Evolutionary conservation across 2,888 invertebrate species (phyloP).

Genomic region (Drosophila seclusa): DNA sequence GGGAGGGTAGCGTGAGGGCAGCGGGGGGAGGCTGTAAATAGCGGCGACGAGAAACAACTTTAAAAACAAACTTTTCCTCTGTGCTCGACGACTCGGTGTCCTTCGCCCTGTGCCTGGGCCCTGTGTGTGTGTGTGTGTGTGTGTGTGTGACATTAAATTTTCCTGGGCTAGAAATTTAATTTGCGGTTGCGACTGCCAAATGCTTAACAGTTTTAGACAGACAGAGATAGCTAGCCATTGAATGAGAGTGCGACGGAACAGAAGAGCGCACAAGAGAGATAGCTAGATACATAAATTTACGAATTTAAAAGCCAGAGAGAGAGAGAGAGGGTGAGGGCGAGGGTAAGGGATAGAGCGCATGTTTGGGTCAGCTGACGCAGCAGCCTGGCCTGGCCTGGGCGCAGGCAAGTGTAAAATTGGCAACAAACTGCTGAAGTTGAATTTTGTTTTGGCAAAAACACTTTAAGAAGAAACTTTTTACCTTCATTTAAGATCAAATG

Average conservation of each 20-base stretch:
- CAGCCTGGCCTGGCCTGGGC: not conserved
- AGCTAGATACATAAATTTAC: constrained; percentile 2
- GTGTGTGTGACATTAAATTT: constrained; percentile 69
- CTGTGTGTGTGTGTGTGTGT: not conserved
- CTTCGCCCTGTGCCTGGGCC: constrained; percentile 9
- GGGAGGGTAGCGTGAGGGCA: not conserved
- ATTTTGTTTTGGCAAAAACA: constrained; percentile 24
- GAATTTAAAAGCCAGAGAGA: not conserved
- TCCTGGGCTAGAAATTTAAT: constrained; percentile 63
- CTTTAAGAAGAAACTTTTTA: constrained; percentile 38
- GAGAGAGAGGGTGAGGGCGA: not conserved
- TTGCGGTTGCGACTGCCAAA: constrained; percentile 61
- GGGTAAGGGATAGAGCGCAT: constrained; percentile 3
- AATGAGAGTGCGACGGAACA: not conserved
- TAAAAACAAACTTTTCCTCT: constrained; percentile 53
- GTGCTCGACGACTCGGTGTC: constrained; percentile 11
- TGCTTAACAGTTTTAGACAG: constrained; percentile 44
- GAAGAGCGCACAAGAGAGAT: not conserved
- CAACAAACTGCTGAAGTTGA: constrained; percentile 13
- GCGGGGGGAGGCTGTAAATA: constrained; percentile 3
- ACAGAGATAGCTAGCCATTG: constrained; percentile 11
- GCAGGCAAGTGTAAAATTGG: constrained; percentile 52
- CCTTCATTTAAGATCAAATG: constrained; percentile 7
- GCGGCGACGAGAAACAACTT: constrained; percentile 41
- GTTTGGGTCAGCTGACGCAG: constrained; percentile 48